phyloP scores from a whole-genome alignment of 2,888 invertebrate species.

The Sepiola atlantica region DNA sequence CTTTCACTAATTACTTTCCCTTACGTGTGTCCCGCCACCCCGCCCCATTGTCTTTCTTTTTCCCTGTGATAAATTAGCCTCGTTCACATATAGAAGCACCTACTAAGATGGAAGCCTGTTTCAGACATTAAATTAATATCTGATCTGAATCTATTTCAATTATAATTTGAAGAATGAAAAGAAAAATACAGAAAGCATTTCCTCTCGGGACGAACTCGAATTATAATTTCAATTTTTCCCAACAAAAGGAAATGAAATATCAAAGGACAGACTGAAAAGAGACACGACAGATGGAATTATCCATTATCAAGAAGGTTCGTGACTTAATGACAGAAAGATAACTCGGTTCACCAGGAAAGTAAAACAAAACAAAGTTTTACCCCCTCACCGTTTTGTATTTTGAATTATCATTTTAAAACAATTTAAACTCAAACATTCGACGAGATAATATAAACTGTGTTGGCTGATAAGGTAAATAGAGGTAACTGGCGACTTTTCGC shows the following conservation, averaged over 20 bases:
- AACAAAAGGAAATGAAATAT: neutral
- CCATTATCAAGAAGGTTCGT: neutral
- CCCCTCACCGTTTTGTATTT: too few relatives aligned
- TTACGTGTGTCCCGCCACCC: neutral
- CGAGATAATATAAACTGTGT: too few relatives aligned
- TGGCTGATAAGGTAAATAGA: too few relatives aligned
- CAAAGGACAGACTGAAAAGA: neutral
- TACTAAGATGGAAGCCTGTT: neutral
- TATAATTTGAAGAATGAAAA: neutral
- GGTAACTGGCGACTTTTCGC: too few relatives aligned
- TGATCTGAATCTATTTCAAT: neutral
- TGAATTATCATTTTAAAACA: too few relatives aligned
- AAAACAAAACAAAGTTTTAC: neutral
- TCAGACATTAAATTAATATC: neutral
- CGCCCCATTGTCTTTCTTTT: neutral
- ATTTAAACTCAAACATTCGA: too few relatives aligned
- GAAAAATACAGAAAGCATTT: neutral
- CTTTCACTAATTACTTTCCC: too few relatives aligned
- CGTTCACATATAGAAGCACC: neutral
- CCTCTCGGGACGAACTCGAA: neutral
- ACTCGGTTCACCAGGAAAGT: neutral
- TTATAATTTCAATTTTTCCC: neutral
- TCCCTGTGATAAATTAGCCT: neutral
- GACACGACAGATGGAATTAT: neutral
- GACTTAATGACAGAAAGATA: neutral